These are phyloP conservation scores for Valencia hispanica DNA, from an alignment of 2,797 vertebrate species.

Conservation along the genomic window DNA sequence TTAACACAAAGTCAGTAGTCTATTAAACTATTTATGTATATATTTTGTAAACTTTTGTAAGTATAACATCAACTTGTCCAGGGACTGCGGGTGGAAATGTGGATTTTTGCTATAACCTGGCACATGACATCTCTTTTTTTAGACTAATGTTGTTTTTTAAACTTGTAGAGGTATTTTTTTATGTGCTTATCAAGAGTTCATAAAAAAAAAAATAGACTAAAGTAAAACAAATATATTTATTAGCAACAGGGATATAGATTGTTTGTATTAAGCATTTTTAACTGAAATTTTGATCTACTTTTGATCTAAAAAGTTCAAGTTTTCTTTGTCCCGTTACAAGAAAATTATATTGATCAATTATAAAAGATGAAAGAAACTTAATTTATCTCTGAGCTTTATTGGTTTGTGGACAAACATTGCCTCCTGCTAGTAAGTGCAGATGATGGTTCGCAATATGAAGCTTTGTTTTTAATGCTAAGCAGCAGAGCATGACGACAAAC, in stretches of 20 bases:
- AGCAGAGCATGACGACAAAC: constrained; percentile 35
- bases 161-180: neutral
- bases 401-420: neutral
- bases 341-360: constrained; percentile 14
- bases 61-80: no score
- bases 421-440: neutral
- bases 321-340: neutral
- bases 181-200: neutral
- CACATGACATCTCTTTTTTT: no score
- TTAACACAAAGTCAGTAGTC: neutral
- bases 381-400: neutral
- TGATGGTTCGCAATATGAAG: neutral
- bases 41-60: no score
- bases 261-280: neutral
- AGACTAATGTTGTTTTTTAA: no score
- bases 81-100: no score
- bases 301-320: neutral
- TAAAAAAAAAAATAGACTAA: no score
- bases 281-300: neutral
- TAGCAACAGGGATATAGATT: neutral
- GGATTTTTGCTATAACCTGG: no score
- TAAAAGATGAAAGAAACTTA: neutral
- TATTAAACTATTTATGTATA: neutral
- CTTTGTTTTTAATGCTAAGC: constrained; percentile 29
- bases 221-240: neutral